Evolutionary conservation across 2,888 invertebrate species (phyloP).

Genomic region (Alentia gelatinosa): DNA sequence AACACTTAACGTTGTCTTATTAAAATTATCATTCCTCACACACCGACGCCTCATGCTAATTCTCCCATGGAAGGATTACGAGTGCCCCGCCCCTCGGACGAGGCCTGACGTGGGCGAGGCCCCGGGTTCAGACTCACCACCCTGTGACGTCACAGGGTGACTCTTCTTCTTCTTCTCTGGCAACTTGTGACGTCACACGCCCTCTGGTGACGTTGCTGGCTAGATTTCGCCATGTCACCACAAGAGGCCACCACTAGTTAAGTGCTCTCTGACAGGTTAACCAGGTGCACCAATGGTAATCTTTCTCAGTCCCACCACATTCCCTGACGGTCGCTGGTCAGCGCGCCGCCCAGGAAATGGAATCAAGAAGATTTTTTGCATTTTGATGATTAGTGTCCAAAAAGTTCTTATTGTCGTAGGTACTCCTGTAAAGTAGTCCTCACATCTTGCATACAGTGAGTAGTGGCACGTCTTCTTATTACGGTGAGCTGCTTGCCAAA

Average conservation of each 20-base stretch:
- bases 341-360: too few relatives aligned
- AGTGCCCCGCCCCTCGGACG: neutral
- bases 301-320: constrained; percentile 1
- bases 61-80: neutral
- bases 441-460: neutral
- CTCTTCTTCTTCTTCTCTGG: neutral
- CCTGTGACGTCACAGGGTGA: neutral
- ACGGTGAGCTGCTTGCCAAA: neutral
- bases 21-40: constrained; percentile 17
- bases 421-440: neutral
- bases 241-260: neutral
- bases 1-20: neutral
- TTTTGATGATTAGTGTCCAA: neutral
- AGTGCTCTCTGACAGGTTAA: neutral
- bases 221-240: neutral
- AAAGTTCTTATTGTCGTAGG: neutral
- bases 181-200: neutral
- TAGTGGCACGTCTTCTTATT: neutral
- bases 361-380: neutral
- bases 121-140: neutral
- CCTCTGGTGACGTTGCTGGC: neutral
- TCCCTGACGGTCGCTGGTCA: too few relatives aligned
- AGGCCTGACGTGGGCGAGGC: neutral
- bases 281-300: neutral
- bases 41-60: neutral